These are phyloP conservation scores for Rhabdomys pumilio DNA, from an alignment of 2,797 vertebrate genomes.

Conservation along the genomic window DNA sequence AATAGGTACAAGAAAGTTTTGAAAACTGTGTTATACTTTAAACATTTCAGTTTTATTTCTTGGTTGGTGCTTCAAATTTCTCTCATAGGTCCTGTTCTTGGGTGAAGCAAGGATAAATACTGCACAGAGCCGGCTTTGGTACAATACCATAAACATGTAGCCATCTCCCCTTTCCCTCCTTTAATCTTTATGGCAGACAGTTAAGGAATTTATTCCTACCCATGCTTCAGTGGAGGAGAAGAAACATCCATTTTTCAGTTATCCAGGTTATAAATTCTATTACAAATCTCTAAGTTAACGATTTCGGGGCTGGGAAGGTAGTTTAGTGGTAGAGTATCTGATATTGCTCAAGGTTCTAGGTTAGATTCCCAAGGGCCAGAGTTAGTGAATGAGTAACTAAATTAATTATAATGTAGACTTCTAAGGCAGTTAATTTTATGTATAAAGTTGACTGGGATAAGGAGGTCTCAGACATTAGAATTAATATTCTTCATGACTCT, in stretches of 20 bases:
- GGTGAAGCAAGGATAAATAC: neutral
- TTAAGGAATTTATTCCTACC: neutral
- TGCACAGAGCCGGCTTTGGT: neutral
- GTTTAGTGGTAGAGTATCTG: neutral
- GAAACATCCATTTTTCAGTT: neutral
- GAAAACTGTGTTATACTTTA: neutral
- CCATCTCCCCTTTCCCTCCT: neutral
- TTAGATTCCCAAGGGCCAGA: neutral
- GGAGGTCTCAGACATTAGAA: neutral
- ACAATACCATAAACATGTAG: neutral
- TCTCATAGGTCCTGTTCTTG: neutral
- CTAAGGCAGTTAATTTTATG: neutral
- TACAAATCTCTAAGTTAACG: neutral
- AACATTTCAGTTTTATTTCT: slow-evolving; percentile 38
- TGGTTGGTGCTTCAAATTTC: neutral
- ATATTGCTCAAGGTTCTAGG: neutral
- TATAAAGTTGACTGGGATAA: neutral
- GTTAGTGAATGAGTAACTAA: neutral
- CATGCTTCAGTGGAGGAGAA: neutral
- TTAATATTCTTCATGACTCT: neutral
- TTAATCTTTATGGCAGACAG: neutral
- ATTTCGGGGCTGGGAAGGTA: neutral
- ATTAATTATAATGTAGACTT: neutral
- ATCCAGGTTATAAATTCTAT: neutral
- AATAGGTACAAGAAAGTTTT: neutral